Base-by-base conservation (phyloP, 2,888 invertebrate species). In the Pristionchus entomophagus region DNA sequence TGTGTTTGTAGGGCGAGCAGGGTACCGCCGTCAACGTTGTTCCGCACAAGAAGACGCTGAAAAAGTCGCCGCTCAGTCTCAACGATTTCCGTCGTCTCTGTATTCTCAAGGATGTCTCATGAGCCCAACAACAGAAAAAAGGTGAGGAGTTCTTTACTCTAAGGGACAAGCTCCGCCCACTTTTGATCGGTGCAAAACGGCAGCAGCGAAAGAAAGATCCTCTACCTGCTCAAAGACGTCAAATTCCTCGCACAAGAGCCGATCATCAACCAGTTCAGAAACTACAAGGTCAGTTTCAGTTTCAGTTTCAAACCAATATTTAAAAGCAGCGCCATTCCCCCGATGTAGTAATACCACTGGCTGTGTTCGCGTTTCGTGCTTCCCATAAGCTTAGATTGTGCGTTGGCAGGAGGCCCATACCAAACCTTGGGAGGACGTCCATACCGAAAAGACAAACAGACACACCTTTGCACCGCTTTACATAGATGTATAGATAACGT, bases 221-320 rank as follows among this genome's bases (percentile, higher is more conserved):
- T 97, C 82, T 99, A 98, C 93, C 97, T 97, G 88, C 92, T 93
- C 93, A 99, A 99, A 94, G 99, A 99, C 93, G 97, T 99, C 87
- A 96, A 97, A 91, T 99, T 97, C 94, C 95, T 99, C 82, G 94
- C 97, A 91, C 98, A 98, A 94, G 99, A 99, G 94, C 98, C 98
- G 0, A 96, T 99, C 92, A 96, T 99, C 93, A 96, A 97, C 96
- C 97, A 97, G 93, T 95, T 99, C 89, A 95, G 99, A 91, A 97
- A 97, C 86, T 96, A 97, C 92, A 99, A 98, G 95, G 97, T 97
- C 32, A 29, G 17, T 73, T 41, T 59, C n/a, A n/a, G n/a, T n/a
- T n/a, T n/a, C 4, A 29, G 10, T 10, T 5, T 12, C 26, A 62
- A 0, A 45, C 41, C 38, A 62, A 35, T 53, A 51, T 6, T 35